phyloP scores from a whole-genome alignment of 2,888 invertebrate genomes.

The Drosophila pseudotakahashii region DNA sequence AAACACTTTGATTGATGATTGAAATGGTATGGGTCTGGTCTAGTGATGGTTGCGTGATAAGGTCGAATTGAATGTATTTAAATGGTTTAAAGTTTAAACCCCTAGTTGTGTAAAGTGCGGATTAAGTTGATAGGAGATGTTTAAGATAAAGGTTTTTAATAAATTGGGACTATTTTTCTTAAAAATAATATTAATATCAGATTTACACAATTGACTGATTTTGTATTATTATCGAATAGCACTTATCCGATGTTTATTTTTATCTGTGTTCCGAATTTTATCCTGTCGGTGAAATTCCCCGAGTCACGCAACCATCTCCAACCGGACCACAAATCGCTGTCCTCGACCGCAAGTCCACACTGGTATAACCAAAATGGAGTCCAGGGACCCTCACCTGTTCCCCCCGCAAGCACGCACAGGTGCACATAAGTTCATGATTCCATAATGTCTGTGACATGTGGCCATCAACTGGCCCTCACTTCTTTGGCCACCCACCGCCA shows the following conservation, averaged over 20 bases:
- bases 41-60: slow-evolving; percentile 33
- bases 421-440: slow-evolving; percentile 66
- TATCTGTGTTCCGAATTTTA: neutral
- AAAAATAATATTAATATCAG: no score
- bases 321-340: slow-evolving; percentile 58
- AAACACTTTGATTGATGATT: slow-evolving; percentile 78
- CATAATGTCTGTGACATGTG: slow-evolving; percentile 73
- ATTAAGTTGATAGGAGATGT: no score
- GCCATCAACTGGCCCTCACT: slow-evolving; percentile 30
- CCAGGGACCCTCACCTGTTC: slow-evolving; percentile 2
- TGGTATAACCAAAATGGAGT: slow-evolving; percentile 57
- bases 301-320: slow-evolving; percentile 27
- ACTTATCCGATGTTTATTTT: no score
- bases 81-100: no score
- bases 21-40: slow-evolving; percentile 46
- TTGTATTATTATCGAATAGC: no score
- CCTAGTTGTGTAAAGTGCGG: no score
- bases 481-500: slow-evolving; percentile 3
- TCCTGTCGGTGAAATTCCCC: neutral
- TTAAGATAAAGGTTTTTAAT: no score
- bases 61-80: neutral
- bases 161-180: no score
- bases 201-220: no score
- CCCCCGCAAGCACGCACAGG: slow-evolving; percentile 39
- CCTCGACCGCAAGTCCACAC: slow-evolving; percentile 39